These are phyloP conservation scores for Dermolepida albohirtum DNA, from an alignment of 2,888 invertebrate species.

Conservation along the genomic window DNA sequence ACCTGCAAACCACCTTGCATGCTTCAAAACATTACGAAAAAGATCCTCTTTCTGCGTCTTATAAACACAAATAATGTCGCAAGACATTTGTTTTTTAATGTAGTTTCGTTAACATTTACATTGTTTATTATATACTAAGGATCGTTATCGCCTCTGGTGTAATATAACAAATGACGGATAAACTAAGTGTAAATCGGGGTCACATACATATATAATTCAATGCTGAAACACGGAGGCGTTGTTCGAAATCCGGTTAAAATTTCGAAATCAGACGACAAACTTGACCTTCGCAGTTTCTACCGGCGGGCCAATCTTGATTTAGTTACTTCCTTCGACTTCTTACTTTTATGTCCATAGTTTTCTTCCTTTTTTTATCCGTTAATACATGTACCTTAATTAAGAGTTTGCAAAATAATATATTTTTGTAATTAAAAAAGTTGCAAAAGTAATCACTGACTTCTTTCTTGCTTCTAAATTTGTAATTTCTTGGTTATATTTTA, in stretches of 20 bases:
- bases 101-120: too few relatives aligned
- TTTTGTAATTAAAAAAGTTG: too few relatives aligned
- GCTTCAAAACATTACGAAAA: neutral
- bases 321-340: constrained; percentile 6
- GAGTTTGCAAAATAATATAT: too few relatives aligned
- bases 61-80: too few relatives aligned
- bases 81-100: too few relatives aligned
- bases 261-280: constrained; percentile 28
- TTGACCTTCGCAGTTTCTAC: constrained; percentile 28
- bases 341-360: neutral
- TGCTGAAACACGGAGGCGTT: constrained; percentile 24
- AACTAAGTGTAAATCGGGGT: constrained; percentile 14
- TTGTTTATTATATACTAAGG: neutral
- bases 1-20: too few relatives aligned
- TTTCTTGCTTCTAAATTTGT: too few relatives aligned
- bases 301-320: constrained; percentile 10
- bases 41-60: too few relatives aligned
- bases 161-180: constrained; percentile 12
- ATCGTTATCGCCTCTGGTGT: neutral
- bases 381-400: too few relatives aligned
- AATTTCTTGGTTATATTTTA: too few relatives aligned
- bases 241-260: constrained; percentile 25
- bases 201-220: neutral
- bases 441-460: too few relatives aligned
- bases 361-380: too few relatives aligned